phyloP scores from a whole-genome alignment of 1,140 invertebrate genomes.

The Antheraea mylitta region DNA sequence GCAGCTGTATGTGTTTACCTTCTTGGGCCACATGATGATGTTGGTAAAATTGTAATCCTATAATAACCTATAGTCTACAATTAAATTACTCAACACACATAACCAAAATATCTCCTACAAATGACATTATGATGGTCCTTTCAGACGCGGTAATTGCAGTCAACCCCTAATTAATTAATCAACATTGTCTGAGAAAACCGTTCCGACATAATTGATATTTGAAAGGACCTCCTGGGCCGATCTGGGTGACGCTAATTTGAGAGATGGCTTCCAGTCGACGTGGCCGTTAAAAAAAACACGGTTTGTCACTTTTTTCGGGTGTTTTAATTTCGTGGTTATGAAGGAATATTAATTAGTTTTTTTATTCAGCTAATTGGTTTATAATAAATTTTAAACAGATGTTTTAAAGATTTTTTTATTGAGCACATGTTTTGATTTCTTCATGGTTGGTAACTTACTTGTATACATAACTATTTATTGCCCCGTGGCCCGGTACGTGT shows the following conservation, averaged over 20 bases:
- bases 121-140: conserved; percentile 22
- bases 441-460: not conserved
- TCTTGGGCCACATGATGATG: too few relatives aligned
- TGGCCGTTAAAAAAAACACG: conserved; percentile 12
- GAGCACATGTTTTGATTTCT: not conserved
- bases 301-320: conserved; percentile 4
- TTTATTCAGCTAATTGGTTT: conserved; percentile 9
- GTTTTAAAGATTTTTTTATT: not conserved
- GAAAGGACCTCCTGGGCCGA: conserved; percentile 51
- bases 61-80: too few relatives aligned
- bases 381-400: conserved; percentile 17
- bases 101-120: conserved; percentile 13
- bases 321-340: conserved; percentile 10
- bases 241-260: conserved; percentile 50
- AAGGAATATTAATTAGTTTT: conserved; percentile 10
- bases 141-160: conserved; percentile 56
- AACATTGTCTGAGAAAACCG: conserved; percentile 46
- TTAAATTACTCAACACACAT: not conserved
- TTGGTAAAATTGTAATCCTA: too few relatives aligned
- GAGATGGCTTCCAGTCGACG: conserved; percentile 34
- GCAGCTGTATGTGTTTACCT: too few relatives aligned
- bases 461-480: too few relatives aligned
- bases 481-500: too few relatives aligned
- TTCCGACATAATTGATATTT: conserved; percentile 65
- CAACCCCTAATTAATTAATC: conserved; percentile 67